Evolutionary conservation across 37 sponge, comb jelly and placozoan genomes (phyloP).

Genomic region (Corticium candelabrum): DNA sequence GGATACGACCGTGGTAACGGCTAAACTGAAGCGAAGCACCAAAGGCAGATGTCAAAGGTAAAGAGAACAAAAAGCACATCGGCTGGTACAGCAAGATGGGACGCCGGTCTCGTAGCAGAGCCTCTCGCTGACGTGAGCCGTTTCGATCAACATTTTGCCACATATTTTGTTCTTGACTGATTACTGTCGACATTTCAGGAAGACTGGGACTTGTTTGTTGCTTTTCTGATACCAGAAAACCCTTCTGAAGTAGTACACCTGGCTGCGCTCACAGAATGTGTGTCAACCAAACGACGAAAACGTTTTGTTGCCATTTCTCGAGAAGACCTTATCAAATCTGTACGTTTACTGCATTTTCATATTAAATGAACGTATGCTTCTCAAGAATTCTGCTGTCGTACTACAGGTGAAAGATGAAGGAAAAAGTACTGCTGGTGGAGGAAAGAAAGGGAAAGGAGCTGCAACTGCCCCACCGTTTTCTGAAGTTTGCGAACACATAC

Average conservation of each 20-base stretch:
- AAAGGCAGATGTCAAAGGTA: background rate
- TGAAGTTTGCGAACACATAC: constrained; percentile 54
- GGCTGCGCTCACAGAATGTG: background rate
- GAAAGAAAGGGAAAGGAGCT: background rate
- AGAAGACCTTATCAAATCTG: background rate
- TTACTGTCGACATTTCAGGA: no score
- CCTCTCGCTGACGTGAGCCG: background rate
- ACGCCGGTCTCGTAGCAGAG: background rate
- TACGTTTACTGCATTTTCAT: no score
- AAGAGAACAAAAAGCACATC: background rate
- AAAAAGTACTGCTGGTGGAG: background rate
- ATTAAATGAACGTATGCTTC: no score
- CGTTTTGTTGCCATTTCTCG: background rate
- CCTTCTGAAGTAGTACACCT: background rate
- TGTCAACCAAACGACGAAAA: background rate
- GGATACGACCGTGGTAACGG: background rate
- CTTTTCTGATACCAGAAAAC: background rate
- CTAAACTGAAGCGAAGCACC: background rate
- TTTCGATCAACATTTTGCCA: no score
- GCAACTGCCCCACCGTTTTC: background rate
- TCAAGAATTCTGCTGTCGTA: no score
- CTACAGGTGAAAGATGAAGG: background rate
- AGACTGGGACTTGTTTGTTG: background rate
- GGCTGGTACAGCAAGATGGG: background rate
- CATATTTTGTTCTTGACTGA: no score